Base-by-base conservation (phyloP, 2,888 invertebrate species). In the Tenthredo amoena region DNA sequence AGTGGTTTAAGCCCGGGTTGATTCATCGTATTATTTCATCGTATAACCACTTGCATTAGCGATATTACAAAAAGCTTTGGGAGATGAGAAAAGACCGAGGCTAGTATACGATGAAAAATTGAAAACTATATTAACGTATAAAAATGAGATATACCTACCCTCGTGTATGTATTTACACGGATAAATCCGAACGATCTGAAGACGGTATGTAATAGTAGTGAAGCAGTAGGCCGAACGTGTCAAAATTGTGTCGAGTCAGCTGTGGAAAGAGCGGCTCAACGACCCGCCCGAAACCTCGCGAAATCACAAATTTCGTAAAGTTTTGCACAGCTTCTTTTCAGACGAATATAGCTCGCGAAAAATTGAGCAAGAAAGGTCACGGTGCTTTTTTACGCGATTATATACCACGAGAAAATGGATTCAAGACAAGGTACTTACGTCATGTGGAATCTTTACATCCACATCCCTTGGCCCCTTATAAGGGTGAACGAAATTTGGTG, bases 161-260 rank as follows among this genome's bases (percentile, higher is more conserved):
- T 21, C 26, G 26, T 9, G 21, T 2, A 62, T 55, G 0, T 55
- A 55, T 55, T 55, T n/a, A n/a, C 2, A 55, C 7, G n/a, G 55
- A 55, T 55, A n/a, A 55, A 18, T n/a, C 55, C n/a, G 12, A 62
- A 26, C 21, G 26, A 12, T 26, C 12, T 21, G 62, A 12, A 10
- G 10, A 26, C 21, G 62, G 62, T 21, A 62, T 9, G 26, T 76
- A 76, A 76, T 76, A 47, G 76, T 31, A 47, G 21, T 76, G 76
- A 26, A 31, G 47, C 26, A 47, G 76, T 76, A 47, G 21, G 76
- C 43, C 47, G 31, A 37, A 76, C 47, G 76, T 76, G 76, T 76
- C 76, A 76, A 31, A 47, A 76, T 47, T 47, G 76, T 76, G 76
- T 76, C 76, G 76, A 76, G 76, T 76, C 76, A 76, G 76, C 76